Percentiles rank a stretch among this genome's conserved stretches.
phyloP scores from a whole-genome alignment of 2,888 invertebrate genomes.

The Eudasyphora cyanicolor region DNA sequence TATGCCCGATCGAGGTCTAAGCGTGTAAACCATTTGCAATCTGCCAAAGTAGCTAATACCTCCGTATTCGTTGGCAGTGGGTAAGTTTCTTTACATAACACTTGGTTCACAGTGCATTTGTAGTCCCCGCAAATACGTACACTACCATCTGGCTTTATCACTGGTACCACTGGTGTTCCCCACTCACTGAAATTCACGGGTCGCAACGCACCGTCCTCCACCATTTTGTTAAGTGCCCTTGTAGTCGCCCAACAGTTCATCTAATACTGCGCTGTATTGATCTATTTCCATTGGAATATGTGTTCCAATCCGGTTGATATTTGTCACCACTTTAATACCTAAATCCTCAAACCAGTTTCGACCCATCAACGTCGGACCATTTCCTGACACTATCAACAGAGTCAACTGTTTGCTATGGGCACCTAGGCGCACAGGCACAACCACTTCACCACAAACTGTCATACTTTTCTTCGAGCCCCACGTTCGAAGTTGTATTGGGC shows the following conservation, averaged over 20 bases:
- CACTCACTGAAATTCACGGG: conserved; percentile 15
- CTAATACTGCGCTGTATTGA: neutral
- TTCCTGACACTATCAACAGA: no score
- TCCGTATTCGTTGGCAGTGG: conserved; percentile 34
- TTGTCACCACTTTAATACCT: no score
- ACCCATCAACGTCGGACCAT: no score
- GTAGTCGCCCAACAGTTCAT: conserved; percentile 24
- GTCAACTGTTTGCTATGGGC: no score
- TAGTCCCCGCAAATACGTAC: conserved; percentile 49
- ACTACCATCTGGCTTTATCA: conserved; percentile 40
- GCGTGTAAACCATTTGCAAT: conserved; percentile 43
- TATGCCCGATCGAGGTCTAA: conserved; percentile 37
- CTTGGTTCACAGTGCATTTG: conserved; percentile 23
- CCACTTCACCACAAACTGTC: no score
- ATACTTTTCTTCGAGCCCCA: no score
- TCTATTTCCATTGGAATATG: neutral
- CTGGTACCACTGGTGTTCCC: conserved; percentile 40
- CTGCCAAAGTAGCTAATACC: conserved; percentile 27
- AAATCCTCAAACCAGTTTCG: no score
- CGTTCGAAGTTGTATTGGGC: no score
- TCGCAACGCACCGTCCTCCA: conserved; percentile 39
- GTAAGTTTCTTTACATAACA: conserved; percentile 43
- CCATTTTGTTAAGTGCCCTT: conserved; percentile 30
- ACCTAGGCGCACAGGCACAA: no score
- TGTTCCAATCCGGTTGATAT: no score